Base-by-base conservation (phyloP, 2,888 invertebrate genomes). In the Tineola bisselliella region DNA sequence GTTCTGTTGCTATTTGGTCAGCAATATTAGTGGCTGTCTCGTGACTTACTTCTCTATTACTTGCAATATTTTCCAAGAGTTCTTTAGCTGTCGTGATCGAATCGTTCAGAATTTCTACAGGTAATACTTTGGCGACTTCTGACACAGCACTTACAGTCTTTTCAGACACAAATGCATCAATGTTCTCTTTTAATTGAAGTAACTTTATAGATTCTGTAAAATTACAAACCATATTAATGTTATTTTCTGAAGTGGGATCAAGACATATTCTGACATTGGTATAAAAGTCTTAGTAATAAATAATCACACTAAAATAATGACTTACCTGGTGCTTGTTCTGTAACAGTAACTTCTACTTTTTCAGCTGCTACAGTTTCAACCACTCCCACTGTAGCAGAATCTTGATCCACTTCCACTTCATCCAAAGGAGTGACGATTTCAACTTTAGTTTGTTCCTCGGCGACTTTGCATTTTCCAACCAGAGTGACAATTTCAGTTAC, bases 71-170 rank as follows among this genome's bases (percentile, higher is more conserved):
- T 48, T 48, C 15, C n/a, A 48, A 13, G 3, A 48, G 17, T 17
- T 48, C 15, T 13, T 17, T 2, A 8, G 48, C 48, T 17, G 18
- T 15, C 6, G 5, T 18, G 8, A 48, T 17, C 10, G 48, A 18
- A 15, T 15, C 48, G n/a, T 75, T 70, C 1, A 79, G 65, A 44
- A 78, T 68, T 48, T 79, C 74, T 38, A 76, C 65, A 61, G 74
- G 73, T 44, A 79, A 70, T 6, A 75, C 62, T 43, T 75, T 73
- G 11, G 75, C 74, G 62, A 76, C 70, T 72, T 81, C 79, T 69
- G 79, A 77, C n/a, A 80, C 70, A 38, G 74, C 74, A 71, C 81
- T 77, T 61, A 79, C 72, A 8, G 79, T 64, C 65, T 82, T 77
- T 19, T 48, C 48, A 2, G 60, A 60, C 62, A 82, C 77, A 60